phyloP scores from a whole-genome alignment of 2,113 vertebrate species.

The Eupsittula cactorum region DNA sequence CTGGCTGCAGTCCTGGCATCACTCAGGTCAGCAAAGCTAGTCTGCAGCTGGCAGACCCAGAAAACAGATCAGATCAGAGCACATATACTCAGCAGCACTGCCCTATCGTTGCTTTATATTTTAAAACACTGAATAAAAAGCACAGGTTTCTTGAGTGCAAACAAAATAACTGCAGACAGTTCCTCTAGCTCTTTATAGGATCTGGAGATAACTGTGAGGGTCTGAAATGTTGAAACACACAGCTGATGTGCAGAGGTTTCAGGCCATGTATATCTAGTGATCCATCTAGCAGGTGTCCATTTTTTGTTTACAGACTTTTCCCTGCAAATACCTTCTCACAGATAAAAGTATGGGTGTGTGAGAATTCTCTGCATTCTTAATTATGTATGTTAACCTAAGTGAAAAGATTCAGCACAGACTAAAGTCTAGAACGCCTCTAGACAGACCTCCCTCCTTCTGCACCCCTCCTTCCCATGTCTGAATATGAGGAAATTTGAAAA shows the following conservation, averaged over 20 bases:
- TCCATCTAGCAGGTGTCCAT: not conserved
- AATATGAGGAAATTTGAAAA: not conserved
- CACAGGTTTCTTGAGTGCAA: not conserved
- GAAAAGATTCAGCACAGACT: rapidly evolving
- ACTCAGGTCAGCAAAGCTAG: not conserved
- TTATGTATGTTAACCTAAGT: not conserved
- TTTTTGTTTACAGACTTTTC: not conserved
- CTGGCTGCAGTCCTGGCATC: not conserved
- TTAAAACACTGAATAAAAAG: not conserved
- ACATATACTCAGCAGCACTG: not conserved
- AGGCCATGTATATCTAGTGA: not conserved
- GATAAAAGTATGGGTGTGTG: rapidly evolving
- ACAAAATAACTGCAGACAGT: not conserved
- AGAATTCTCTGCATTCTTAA: not conserved
- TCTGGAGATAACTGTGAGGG: not conserved
- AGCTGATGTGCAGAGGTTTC: not conserved
- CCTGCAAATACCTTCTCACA: not conserved
- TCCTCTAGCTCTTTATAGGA: not conserved
- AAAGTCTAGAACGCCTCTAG: not conserved
- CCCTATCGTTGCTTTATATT: not conserved
- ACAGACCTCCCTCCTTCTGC: not conserved
- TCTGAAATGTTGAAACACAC: not conserved
- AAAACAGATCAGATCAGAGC: not conserved
- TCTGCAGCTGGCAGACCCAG: not conserved
- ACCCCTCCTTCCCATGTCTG: not conserved